phyloP scores from a whole-genome alignment of 1,140 invertebrate genomes.

The Andrena cerasifolii region DNA sequence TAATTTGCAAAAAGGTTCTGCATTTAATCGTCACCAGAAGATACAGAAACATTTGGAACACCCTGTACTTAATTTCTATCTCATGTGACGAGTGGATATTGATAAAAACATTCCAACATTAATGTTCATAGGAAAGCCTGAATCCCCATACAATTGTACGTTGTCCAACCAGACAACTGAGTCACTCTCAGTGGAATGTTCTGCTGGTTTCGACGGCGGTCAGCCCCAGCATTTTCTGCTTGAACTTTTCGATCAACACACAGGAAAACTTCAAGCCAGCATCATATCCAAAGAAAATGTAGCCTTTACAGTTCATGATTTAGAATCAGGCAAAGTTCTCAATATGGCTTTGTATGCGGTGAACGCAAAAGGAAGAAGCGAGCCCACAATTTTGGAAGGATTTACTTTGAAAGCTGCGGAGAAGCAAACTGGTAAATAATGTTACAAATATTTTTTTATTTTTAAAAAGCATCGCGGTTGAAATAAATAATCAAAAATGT shows the following conservation, averaged over 20 bases:
- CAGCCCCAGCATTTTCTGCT: slow-evolving; percentile 87
- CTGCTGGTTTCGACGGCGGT: slow-evolving; percentile 91
- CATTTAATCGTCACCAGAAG: too few relatives aligned
- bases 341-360: slow-evolving; percentile 90
- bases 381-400: slow-evolving; percentile 90
- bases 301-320: slow-evolving; percentile 86
- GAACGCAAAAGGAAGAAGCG: slow-evolving; percentile 93
- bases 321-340: slow-evolving; percentile 87
- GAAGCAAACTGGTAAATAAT: slow-evolving; percentile 89
- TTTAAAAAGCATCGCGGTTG: neutral
- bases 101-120: neutral
- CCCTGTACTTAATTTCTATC: too few relatives aligned
- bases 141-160: slow-evolving; percentile 91
- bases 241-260: slow-evolving; percentile 89
- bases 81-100: neutral
- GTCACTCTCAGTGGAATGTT: slow-evolving; percentile 89
- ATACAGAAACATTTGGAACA: too few relatives aligned
- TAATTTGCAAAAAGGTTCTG: too few relatives aligned
- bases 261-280: slow-evolving; percentile 85
- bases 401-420: slow-evolving; percentile 91
- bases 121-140: slow-evolving; percentile 86
- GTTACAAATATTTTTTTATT: slow-evolving; percentile 22
- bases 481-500: too few relatives aligned
- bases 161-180: slow-evolving; percentile 91
- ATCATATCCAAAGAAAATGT: slow-evolving; percentile 86